These are phyloP conservation scores for Brachynemurus nebulosus DNA, from an alignment of 2,888 invertebrate genomes.

Conservation along the genomic window DNA sequence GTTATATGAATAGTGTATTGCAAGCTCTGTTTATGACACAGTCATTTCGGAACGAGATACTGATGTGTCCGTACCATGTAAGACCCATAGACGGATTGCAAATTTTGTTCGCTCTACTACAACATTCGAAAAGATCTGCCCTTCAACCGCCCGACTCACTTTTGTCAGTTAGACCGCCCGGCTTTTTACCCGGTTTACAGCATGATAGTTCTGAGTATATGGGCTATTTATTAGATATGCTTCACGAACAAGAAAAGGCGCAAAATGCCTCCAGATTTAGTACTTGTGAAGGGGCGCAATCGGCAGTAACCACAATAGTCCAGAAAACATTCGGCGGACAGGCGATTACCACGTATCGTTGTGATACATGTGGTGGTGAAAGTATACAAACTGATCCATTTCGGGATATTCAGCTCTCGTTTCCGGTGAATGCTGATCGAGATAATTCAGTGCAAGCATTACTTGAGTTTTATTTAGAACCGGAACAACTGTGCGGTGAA, in stretches of 20 bases:
- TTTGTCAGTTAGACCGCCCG: conserved; percentile 56
- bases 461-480: conserved; percentile 61
- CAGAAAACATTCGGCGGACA: conserved; percentile 68
- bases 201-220: conserved; percentile 84
- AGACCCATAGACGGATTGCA: conserved; percentile 47
- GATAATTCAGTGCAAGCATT: conserved; percentile 60
- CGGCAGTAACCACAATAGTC: conserved; percentile 34
- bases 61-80: conserved; percentile 40
- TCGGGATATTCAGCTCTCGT: conserved; percentile 65
- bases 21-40: conserved; percentile 74
- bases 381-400: conserved; percentile 66
- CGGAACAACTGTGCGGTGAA: conserved; percentile 64
- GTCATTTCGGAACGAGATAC: conserved; percentile 56
- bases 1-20: conserved; percentile 79
- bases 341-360: conserved; percentile 57
- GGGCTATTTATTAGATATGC: conserved; percentile 53
- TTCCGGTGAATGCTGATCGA: conserved; percentile 41
- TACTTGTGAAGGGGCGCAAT: conserved; percentile 20
- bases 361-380: conserved; percentile 54
- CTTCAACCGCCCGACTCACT: conserved; percentile 60
- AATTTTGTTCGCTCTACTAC: conserved; percentile 56
- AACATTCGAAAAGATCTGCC: conserved; percentile 49
- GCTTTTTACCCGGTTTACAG: conserved; percentile 63
- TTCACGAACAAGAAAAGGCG: conserved; percentile 57
- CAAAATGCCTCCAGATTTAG: conserved; percentile 1